Base-by-base conservation (phyloP, 2,888 invertebrate genomes). In the Caradrina clavipalpis region DNA sequence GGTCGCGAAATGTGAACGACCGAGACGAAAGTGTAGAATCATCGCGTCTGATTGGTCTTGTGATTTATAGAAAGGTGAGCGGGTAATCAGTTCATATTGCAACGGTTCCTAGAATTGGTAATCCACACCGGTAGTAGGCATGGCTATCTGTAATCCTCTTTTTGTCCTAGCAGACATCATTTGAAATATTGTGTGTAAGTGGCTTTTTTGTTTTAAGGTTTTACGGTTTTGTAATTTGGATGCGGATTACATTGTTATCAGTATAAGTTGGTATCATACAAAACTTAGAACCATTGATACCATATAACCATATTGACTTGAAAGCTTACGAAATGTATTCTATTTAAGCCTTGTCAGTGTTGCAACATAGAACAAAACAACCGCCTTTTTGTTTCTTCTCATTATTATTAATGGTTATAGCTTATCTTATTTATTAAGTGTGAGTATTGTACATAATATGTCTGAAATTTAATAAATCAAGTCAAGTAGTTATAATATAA, bases 21-120 rank as follows among this genome's bases (percentile, higher is more conserved):
- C 85, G 76, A 69, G 73, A 77, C 70, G 81, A 84, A 84, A 84
- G 76, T 84, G 84, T 83, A 67, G n/a, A 81, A 83, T 84, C 84
- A 84, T 84, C 80, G 84, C 69, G 65, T 83, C 78, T 84, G 84
- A 84, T 84, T 84, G 81, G 81, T 73, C 69, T 83, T 77, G 58
- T 81, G 78, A 80, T 83, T 73, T 83, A 83, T 81, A 81, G 76
- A 79, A 84, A 82, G 81, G 83, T 78, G 79, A 81, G 75, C 67
- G 70, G 54, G 76, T 81, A 81, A 80, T 76, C 68, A 81, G 84
- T 79, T 79, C 69, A 80, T 77, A 70, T 84, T 63, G 71, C 78
- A 80, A 79, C 81, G 79, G 75, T 73, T 81, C 67, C 58, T 73
- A 73, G 70, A 67, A 76, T 55, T 60, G 26, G 81, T 83, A 74